Evolutionary conservation across 2,113 vertebrate species (phyloP), one percentile per base, ranked within the genome.

Genomic region (Zingel zingel): DNA sequence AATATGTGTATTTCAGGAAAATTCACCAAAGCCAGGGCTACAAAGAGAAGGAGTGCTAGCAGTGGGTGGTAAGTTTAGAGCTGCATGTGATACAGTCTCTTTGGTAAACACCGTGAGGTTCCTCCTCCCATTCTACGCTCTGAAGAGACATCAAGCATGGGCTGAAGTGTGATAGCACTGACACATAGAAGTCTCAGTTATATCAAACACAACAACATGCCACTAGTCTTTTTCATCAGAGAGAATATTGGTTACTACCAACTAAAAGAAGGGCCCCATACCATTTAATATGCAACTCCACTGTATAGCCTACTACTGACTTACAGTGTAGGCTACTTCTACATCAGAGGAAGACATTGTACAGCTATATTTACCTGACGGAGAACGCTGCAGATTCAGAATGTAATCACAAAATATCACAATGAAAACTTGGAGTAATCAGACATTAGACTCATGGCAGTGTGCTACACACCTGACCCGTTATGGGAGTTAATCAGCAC

Each of bases 1-100:
- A 94, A 95, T 94, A 87, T 91, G 88, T 89, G 93, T 87, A 79
- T 94, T 90, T 93, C 86, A 91, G 91, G 92, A 82, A 92, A 95
- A 92, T 93, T 72, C 81, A 85, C 91, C 93, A 93, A 93, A 79
- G 83, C 84, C 65, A 25, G 63, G 54, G 61, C 73, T 82, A 89
- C 86, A 85, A 87, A 88, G 88, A 88, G 92, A 75, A 68, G 89
- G 65, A 81, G 56, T 80, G 83, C 84, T 27, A 84, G 83, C 81
- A 79, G 84, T 85, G 86, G 89, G 86, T 87, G 91, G 91, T 57
- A 47, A 73, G 86, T 89, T 87, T 79, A 61, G 56, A 85, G 74
- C 91, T 1, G 36, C 72, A 6, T 43, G 58, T 81, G 67, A 81
- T 74, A 83, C 85, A 81, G 74, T 8, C 70, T 87, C 79, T 47